A percentile compares a stretch with the other conserved stretches of the same genome.
Conservation (phyloP, 2,113 vertebrate species). For the Bettongia penicillata region DNA sequence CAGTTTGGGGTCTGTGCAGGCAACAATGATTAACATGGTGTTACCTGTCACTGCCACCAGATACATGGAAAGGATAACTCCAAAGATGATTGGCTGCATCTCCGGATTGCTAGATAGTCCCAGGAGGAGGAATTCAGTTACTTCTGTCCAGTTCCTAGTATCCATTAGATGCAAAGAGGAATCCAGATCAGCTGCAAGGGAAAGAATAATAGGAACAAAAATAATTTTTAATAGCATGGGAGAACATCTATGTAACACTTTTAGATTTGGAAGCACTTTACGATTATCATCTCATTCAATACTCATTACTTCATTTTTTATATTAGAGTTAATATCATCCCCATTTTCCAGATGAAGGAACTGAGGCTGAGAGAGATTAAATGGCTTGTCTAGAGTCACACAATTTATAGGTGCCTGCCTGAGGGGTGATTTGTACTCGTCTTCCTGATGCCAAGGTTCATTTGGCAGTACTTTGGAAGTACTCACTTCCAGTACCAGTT, state of each 20-base stretch:
- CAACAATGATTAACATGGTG: conserved; percentile 59
- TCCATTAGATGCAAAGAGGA: conserved; percentile 39
- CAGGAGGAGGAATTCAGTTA: conserved; percentile 73
- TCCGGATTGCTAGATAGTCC: conserved; percentile 68
- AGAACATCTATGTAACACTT: background rate
- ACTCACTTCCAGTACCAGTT: background rate
- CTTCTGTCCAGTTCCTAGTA: conserved; percentile 59
- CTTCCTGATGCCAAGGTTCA: background rate
- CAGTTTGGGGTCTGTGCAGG: conserved; percentile 67
- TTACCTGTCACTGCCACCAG: conserved; percentile 68
- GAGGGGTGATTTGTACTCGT: background rate
- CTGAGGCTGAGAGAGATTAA: background rate
- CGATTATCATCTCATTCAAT: background rate
- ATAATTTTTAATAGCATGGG: background rate
- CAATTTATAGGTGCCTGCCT: background rate
- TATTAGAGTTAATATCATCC: background rate
- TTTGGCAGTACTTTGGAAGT: too few relatives aligned
- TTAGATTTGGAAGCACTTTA: background rate
- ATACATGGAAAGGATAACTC: conserved; percentile 66
- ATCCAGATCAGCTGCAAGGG: background rate
- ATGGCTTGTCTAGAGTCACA: background rate
- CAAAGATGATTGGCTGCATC: conserved; percentile 66
- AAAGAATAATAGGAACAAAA: background rate
- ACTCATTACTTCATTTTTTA: background rate
- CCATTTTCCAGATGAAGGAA: background rate